Evolutionary conservation across 2,888 invertebrate genomes (phyloP).

Genomic region (Alloplasta piceator): DNA sequence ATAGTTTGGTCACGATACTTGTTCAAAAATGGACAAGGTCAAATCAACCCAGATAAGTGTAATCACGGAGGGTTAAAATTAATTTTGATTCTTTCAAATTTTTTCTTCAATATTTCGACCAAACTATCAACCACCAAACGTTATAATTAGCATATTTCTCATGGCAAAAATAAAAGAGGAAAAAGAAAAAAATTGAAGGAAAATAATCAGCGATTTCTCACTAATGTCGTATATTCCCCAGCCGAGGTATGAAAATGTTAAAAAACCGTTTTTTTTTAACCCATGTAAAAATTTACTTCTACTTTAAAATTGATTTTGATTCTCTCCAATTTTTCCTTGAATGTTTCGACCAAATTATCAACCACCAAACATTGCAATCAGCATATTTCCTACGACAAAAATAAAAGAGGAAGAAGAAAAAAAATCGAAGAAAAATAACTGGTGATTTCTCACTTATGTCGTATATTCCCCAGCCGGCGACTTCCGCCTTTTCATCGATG

Average conservation of each 20-base stretch:
- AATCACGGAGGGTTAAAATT: too few relatives aligned
- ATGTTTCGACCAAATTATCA: not conserved
- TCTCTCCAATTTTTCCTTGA: not conserved
- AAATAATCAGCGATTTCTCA: constrained; percentile 66
- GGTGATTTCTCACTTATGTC: constrained; percentile 73
- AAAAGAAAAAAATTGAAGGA: not conserved
- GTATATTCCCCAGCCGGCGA: constrained; percentile 86
- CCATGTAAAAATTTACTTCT: constrained; percentile 5
- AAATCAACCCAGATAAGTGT: too few relatives aligned
- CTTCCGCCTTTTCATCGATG: constrained; percentile 83
- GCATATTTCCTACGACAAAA: too few relatives aligned
- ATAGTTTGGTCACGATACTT: too few relatives aligned
- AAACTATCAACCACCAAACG: too few relatives aligned
- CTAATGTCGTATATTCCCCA: constrained; percentile 84
- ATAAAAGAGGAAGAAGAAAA: not conserved
- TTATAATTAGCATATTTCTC: too few relatives aligned
- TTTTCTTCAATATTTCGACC: not conserved
- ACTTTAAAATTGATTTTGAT: not conserved
- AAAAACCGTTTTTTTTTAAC: too few relatives aligned
- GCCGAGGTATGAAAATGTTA: too few relatives aligned
- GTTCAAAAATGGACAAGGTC: too few relatives aligned
- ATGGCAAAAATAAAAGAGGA: not conserved
- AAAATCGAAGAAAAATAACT: too few relatives aligned
- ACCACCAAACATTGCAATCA: too few relatives aligned
- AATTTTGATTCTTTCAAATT: not conserved